Evolutionary conservation across 2,113 vertebrate species (phyloP).

Genomic region (Montifringilla adamsi): DNA sequence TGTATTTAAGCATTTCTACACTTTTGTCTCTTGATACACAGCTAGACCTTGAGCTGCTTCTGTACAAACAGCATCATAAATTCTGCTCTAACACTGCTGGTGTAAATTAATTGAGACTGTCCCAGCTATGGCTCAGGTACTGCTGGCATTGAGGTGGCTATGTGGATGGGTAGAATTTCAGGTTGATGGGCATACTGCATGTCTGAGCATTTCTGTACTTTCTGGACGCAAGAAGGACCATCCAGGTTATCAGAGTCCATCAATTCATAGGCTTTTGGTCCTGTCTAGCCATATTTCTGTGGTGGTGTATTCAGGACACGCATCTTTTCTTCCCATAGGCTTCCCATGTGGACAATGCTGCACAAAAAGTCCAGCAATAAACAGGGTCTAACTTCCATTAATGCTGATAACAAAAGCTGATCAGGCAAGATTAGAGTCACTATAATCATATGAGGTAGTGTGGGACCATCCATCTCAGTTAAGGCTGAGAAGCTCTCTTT

Average conservation of each 20-base stretch:
- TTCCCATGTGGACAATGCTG: not conserved
- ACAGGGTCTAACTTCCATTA: not conserved
- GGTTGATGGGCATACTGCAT: not conserved
- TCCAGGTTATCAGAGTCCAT: not conserved
- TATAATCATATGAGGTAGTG: not conserved
- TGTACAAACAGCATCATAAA: not conserved
- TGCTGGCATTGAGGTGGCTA: not conserved
- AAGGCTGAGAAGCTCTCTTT: not conserved
- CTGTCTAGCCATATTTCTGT: not conserved
- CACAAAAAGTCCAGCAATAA: not conserved
- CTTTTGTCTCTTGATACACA: not conserved
- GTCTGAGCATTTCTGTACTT: not conserved
- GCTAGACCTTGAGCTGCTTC: not conserved
- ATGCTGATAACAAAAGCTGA: not conserved
- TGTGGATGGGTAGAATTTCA: not conserved
- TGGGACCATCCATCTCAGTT: not conserved
- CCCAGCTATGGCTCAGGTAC: not conserved
- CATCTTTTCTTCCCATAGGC: not conserved
- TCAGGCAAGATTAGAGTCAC: not conserved
- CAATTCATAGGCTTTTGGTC: not conserved
- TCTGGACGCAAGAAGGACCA: not conserved
- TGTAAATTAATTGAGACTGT: not conserved
- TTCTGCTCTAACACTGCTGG: not conserved
- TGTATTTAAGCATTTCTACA: not conserved
- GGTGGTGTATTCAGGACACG: not conserved